Base-by-base conservation (phyloP, 2,797 vertebrate species). In the Bryconaethiops microstoma region DNA sequence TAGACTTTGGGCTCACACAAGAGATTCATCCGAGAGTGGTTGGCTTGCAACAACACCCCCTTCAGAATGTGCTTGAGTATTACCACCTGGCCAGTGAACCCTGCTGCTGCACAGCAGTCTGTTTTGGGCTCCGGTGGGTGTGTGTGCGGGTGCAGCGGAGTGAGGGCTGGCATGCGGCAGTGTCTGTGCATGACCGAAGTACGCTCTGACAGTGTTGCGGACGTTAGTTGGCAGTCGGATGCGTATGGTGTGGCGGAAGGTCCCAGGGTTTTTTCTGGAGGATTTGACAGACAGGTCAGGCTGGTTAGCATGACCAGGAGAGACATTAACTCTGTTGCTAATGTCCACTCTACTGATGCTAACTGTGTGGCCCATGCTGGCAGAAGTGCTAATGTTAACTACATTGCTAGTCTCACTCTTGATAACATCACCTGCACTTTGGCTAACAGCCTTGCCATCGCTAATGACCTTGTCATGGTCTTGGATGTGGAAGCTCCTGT, bases 201-300 rank as follows among this genome's bases (percentile, higher is more conserved):
- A 93, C 5, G 92, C 91, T 82, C 86, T 89, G 77, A 94, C 89
- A 0, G 93, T 93, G 81, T 85, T 90, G 6, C 83, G 89, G 14
- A 93, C 88, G 8, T 92, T 86, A 50, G 90, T 21, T 0, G 93
- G 94, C 54, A 95, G 90, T 68, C 89, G 86, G 81, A 95, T 89
- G 10, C 0, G 91, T 85, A 95, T 93, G 25, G 91, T 92, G 84
- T 92, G 92, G 70, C 89, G 90, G 79, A 94, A 89, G 0, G 86
- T 81, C 48, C 83, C 81, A 9, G 82, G 59, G 23, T 59, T 83
- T 71, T 88, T 82, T 75, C 78, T 70, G 7, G 74, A 79, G 7
- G 42, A 9, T 83, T 89, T 91, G 4, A 74, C 65, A 78, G 82
- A 71, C 19, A 14, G 67, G 39, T 0, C 60, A 8, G 63, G 78